Percentiles rank a stretch among this genome's conserved stretches.
Evolutionary conservation across 2,113 vertebrate genomes (phyloP).

Genomic region (Labeo catla): DNA sequence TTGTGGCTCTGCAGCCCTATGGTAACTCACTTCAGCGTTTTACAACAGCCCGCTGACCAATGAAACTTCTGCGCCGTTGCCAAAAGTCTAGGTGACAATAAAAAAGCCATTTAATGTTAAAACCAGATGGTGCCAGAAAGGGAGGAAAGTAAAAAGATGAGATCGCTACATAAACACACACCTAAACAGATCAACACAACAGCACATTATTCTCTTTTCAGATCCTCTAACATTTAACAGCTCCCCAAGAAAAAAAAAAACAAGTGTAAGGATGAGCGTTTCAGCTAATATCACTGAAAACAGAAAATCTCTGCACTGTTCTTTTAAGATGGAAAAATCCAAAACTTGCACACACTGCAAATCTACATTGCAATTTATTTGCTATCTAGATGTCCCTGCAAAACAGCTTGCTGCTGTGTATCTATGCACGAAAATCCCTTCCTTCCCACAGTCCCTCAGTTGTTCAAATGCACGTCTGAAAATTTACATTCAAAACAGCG

Average conservation of each 20-base stretch:
- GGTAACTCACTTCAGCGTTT: conserved; percentile 69
- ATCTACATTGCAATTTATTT: background rate
- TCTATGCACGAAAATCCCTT: background rate
- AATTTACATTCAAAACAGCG: conserved; percentile 34
- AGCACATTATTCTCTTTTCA: background rate
- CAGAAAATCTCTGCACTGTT: background rate
- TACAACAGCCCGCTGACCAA: conserved; percentile 70
- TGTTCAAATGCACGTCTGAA: conserved; percentile 4
- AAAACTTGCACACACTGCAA: background rate
- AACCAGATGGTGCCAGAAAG: conserved; percentile 67
- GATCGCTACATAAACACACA: conserved; percentile 23
- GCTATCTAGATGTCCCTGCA: background rate
- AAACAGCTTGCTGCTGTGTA: background rate
- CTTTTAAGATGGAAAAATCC: background rate
- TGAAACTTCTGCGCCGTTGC: conserved; percentile 67
- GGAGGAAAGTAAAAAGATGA: conserved; percentile 43
- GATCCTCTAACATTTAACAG: background rate
- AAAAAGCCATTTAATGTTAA: conserved; percentile 69
- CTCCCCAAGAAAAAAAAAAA: background rate
- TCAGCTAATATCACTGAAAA: background rate
- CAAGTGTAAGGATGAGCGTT: background rate
- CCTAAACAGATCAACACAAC: background rate
- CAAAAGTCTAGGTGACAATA: conserved; percentile 72
- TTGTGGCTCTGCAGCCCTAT: conserved; percentile 49
- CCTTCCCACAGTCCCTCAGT: conserved; percentile 15